These are phyloP conservation scores for Tenrec ecaudatus DNA, from an alignment of 2,113 vertebrate genomes.

Conservation along the genomic window DNA sequence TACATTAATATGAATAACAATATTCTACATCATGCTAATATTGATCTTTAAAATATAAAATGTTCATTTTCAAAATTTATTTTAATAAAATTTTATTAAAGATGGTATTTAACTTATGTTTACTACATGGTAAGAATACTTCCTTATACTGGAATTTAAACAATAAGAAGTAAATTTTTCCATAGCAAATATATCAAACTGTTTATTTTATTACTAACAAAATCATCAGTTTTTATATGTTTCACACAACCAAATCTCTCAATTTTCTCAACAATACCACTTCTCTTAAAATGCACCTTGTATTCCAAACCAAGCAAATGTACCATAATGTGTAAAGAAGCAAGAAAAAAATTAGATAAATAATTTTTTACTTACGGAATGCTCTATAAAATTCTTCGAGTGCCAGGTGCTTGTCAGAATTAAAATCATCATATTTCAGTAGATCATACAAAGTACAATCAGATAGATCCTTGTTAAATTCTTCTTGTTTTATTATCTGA, in stretches of 20 bases:
- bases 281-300: conserved; percentile 35
- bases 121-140: not conserved
- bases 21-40: not conserved
- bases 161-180: too few species aligned
- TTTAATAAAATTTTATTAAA: not conserved
- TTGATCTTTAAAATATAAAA: not conserved
- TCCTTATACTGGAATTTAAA: too few species aligned
- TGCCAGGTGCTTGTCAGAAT: conserved; percentile 92
- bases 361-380: conserved; percentile 91
- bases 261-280: not conserved
- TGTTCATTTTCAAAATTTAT: not conserved
- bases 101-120: conserved; percentile 27
- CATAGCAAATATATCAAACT: not conserved
- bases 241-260: not conserved
- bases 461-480: conserved; percentile 90
- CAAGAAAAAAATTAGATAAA: conserved; percentile 25
- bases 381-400: conserved; percentile 96
- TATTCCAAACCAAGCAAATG: conserved; percentile 21
- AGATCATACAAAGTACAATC: conserved; percentile 96
- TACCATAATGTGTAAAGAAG: conserved; percentile 5
- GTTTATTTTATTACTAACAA: not conserved
- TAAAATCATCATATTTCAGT: conserved; percentile 94
- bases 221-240: not conserved
- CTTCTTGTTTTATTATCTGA: conserved; percentile 96
- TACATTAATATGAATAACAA: not conserved